Evolutionary conservation across 2,888 invertebrate genomes (phyloP).

Genomic region (Parnassius mnemosyne): DNA sequence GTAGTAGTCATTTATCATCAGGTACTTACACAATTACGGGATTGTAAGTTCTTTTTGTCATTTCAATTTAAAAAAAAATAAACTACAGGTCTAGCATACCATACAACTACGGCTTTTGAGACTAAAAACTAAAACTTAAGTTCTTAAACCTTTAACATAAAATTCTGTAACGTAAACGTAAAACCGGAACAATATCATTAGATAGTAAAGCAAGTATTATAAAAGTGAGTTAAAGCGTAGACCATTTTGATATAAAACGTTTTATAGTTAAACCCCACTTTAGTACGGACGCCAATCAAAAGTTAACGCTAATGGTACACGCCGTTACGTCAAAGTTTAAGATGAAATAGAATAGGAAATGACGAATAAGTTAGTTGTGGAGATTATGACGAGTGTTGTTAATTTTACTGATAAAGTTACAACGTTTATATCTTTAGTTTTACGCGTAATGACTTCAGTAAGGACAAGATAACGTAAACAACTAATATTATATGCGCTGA

Average conservation of each 20-base stretch:
- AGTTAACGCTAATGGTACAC: constrained; percentile 51
- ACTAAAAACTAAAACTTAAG: too few relatives aligned
- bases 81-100: too few relatives aligned
- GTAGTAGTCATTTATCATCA: too few relatives aligned
- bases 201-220: constrained; percentile 33
- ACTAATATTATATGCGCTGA: too few relatives aligned
- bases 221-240: constrained; percentile 36
- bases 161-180: constrained; percentile 2
- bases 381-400: constrained; percentile 10
- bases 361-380: constrained; percentile 15
- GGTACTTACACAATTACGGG: too few relatives aligned
- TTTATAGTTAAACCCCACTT: constrained; percentile 44
- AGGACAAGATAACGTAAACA: too few relatives aligned
- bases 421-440: not conserved
- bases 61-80: too few relatives aligned
- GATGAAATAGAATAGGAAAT: constrained; percentile 23
- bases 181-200: constrained; percentile 19
- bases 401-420: constrained; percentile 9
- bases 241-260: constrained; percentile 41
- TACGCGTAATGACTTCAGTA: too few relatives aligned
- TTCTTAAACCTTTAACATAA: not conserved
- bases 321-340: constrained; percentile 29
- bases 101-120: too few relatives aligned
- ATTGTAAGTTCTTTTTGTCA: too few relatives aligned
- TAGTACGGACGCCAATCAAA: constrained; percentile 44